phyloP scores from a whole-genome alignment of 2,113 vertebrate genomes.

The Callipepla squamata region DNA sequence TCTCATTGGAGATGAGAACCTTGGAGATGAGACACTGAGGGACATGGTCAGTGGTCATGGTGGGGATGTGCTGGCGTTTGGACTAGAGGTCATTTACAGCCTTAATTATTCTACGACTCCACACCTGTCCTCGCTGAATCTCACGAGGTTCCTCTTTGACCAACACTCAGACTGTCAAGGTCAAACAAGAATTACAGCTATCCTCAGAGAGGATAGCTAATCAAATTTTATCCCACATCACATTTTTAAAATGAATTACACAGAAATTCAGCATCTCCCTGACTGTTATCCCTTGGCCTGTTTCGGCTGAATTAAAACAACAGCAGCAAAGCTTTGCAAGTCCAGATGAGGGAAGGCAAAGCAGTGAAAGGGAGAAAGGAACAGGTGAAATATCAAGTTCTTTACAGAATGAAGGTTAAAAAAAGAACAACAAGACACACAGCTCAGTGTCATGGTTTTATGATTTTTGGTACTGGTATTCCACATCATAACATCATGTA shows the following conservation, averaged over 20 bases:
- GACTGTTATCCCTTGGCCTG: not conserved
- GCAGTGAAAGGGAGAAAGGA: rapidly evolving
- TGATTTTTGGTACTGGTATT: no score
- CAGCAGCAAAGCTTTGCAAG: not conserved
- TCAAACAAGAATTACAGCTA: not conserved
- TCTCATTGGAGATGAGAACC: no score
- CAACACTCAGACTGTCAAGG: not conserved
- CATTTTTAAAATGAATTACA: not conserved
- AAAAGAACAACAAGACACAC: not conserved
- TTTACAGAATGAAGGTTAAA: not conserved
- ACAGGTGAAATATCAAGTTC: not conserved
- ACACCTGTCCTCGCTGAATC: not conserved
- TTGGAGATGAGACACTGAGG: no score
- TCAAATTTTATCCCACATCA: not conserved
- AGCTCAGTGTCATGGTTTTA: no score
- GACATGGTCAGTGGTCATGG: no score
- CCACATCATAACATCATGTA: no score
- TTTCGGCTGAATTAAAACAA: not conserved
- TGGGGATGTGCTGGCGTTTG: no score
- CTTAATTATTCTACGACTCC: no score
- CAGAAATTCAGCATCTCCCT: rapidly evolving
- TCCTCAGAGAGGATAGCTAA: not conserved
- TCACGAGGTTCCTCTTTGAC: not conserved
- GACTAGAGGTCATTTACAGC: no score
- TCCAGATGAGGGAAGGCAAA: not conserved